Base-by-base conservation (phyloP, 2,888 invertebrate genomes). In the Eulithis prunata region DNA sequence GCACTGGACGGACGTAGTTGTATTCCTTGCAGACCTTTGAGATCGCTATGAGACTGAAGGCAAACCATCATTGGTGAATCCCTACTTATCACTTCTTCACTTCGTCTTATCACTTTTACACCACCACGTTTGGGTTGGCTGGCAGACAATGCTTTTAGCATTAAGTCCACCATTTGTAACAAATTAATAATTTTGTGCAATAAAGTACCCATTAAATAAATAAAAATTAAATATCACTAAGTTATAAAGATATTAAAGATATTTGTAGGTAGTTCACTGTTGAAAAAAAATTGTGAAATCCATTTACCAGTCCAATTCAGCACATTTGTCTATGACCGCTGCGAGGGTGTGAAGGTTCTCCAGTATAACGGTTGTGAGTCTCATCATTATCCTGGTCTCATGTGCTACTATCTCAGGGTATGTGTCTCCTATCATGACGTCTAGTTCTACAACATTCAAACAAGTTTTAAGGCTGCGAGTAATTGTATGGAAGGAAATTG, bases 341-440 rank as follows among this genome's bases (percentile, higher is more conserved):
- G 94, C 82, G 3, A 97, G 86, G 0, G 93, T 84, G 56, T 92
- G 85, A 36, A 95, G 86, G 71, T 95, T 91, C 68, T 95, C 94
- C 72, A 95, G 86, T 28, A 97, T 92, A 65, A 94, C 94, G 65
- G 94, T 86, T 7, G 96, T 94, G 52, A 97, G 88, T 11, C 94
- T 87, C 82, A 95, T 93, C 94, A 97, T 95, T 77, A 98, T 96
- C 63, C 95, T 91, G 4, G 96, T 96, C 89, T 98, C 97, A 74
- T 96, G 95, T 66, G 96, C 96, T 75, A 95, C 95, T 77, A 98
- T 97, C 80, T 96, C 96, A 11, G 95, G 94, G 78, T 96, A 95
- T 46, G 96, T 95, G 86, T 98, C 97, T 46, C 98, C 98, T 67
- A 97, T 91, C 72, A 95, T 91, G 67, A 93, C 87, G 84, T 98